phyloP scores from a whole-genome alignment of 2,888 invertebrate genomes.

The Watsonalla binaria region DNA sequence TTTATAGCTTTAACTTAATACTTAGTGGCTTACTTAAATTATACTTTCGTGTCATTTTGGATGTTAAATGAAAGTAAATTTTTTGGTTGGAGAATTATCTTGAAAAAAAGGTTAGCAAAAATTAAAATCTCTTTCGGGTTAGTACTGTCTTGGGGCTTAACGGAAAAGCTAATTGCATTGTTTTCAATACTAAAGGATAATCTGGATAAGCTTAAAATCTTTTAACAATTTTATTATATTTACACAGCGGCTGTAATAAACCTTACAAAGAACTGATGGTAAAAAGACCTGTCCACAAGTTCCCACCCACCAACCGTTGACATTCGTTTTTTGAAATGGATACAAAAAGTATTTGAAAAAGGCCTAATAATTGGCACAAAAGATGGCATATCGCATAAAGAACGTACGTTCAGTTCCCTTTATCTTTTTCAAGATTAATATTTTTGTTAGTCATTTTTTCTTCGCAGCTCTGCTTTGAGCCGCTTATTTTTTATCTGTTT shows the following conservation, averaged over 20 bases:
- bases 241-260: background rate
- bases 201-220: background rate
- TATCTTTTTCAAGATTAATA: conserved; percentile 67
- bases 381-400: conserved; percentile 64
- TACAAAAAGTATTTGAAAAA: conserved; percentile 41
- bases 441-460: conserved; percentile 62
- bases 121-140: conserved; percentile 11
- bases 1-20: conserved; percentile 1
- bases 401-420: conserved; percentile 49
- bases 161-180: conserved; percentile 11
- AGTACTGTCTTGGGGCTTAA: conserved; percentile 7
- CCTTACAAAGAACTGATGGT: conserved; percentile 11
- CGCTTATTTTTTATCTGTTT: conserved; percentile 56
- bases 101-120: too few relatives aligned
- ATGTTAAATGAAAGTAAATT: too few relatives aligned
- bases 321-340: conserved; percentile 37
- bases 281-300: conserved; percentile 39
- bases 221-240: background rate
- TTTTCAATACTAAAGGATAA: conserved; percentile 2
- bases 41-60: too few relatives aligned
- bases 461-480: conserved; percentile 43
- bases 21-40: too few relatives aligned
- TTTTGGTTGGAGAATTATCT: too few relatives aligned
- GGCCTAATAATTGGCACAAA: conserved; percentile 74
- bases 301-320: conserved; percentile 58